These are phyloP conservation scores for Malacosoma neustria DNA, from an alignment of 2,888 invertebrate species.

Conservation along the genomic window DNA sequence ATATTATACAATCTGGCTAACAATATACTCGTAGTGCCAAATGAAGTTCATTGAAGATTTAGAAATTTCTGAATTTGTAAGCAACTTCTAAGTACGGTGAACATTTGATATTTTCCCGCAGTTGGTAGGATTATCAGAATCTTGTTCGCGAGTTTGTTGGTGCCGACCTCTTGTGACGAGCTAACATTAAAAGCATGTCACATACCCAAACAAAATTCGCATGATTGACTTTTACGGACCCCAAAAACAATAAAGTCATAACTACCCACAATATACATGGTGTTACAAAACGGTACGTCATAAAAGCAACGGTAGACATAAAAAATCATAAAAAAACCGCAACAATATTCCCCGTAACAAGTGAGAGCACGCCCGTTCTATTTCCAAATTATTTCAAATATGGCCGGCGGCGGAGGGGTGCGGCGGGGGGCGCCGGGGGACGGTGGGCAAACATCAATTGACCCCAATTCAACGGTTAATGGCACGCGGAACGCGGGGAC, in stretches of 20 bases:
- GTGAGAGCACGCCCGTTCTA: constrained; percentile 26
- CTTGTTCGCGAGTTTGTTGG: neutral
- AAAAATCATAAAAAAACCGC: neutral
- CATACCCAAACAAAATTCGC: too few relatives aligned
- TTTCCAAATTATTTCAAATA: constrained; percentile 54
- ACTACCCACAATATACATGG: neutral
- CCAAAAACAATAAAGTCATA: neutral
- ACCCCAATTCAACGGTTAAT: neutral
- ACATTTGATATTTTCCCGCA: too few relatives aligned
- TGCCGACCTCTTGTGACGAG: neutral
- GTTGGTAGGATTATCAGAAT: too few relatives aligned
- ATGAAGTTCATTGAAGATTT: too few relatives aligned
- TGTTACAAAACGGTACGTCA: neutral
- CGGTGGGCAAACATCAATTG: neutral
- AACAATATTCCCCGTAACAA: neutral
- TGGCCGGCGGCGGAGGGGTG: constrained; percentile 23
- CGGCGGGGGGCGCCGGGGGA: neutral
- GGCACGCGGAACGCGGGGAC: neutral
- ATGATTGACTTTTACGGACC: too few relatives aligned
- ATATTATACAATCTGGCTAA: too few relatives aligned
- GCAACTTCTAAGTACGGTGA: too few relatives aligned
- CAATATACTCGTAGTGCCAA: too few relatives aligned
- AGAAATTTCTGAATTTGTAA: too few relatives aligned
- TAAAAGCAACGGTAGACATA: neutral
- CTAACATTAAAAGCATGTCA: neutral